These are phyloP conservation scores for Melopsittacus undulatus DNA, from an alignment of 2,797 vertebrate genomes.

Conservation along the genomic window DNA sequence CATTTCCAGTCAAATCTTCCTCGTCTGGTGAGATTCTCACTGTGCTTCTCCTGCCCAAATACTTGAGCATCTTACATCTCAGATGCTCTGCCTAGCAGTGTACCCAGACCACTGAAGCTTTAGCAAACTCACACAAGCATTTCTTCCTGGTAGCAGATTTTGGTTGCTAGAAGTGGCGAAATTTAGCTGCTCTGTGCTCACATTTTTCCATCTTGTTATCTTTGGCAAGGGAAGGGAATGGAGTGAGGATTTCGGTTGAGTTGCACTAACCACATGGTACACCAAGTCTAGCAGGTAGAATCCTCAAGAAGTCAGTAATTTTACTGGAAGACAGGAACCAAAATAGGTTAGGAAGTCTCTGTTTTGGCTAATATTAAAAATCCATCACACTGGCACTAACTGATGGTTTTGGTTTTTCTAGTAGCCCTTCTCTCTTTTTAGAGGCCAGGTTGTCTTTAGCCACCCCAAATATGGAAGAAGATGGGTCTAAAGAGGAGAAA, in stretches of 20 bases:
- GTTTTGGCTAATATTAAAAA: background rate
- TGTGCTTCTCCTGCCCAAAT: background rate
- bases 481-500: background rate
- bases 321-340: background rate
- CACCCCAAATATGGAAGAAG: background rate
- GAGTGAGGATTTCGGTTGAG: background rate
- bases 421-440: background rate
- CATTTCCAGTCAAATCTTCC: fast-evolving
- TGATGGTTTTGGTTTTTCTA: background rate
- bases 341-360: background rate
- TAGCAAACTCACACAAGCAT: background rate
- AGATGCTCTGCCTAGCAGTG: background rate
- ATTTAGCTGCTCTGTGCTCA: background rate
- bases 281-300: background rate
- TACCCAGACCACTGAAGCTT: background rate
- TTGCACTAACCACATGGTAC: fast-evolving
- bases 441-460: background rate
- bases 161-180: background rate
- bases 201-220: background rate
- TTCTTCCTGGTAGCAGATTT: background rate
- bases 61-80: background rate
- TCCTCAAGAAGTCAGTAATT: background rate
- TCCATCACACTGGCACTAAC: fast-evolving
- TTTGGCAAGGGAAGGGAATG: background rate
- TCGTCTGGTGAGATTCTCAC: background rate